Conservation (phyloP, 2,113 vertebrate genomes). For the Silurus meridionalis region DNA sequence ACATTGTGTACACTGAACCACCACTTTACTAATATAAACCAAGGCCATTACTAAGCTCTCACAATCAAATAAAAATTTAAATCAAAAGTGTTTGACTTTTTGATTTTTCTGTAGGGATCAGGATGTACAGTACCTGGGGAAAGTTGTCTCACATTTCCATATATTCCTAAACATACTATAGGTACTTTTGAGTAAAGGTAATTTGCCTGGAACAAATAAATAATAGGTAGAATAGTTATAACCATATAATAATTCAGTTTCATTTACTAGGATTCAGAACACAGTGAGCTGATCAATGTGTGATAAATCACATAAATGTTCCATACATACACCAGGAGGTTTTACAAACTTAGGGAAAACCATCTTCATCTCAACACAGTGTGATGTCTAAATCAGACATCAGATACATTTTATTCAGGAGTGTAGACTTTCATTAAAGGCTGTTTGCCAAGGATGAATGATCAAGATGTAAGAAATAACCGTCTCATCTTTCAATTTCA, state of each 20-base stretch:
- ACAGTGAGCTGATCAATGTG: neutral
- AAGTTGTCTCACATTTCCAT: neutral
- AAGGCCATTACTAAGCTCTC: neutral
- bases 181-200: neutral
- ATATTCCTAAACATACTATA: neutral
- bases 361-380: neutral
- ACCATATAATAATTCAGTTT: neutral
- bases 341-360: neutral
- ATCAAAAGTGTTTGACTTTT: neutral
- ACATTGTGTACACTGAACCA: neutral
- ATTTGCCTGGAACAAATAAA: neutral
- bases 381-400: slow-evolving; percentile 12
- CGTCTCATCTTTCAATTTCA: neutral
- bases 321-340: neutral
- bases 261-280: neutral
- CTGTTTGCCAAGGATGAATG: neutral
- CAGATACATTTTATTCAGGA: neutral
- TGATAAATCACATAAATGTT: neutral
- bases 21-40: neutral
- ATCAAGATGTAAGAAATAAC: neutral
- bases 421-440: slow-evolving; percentile 10
- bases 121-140: neutral
- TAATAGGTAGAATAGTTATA: neutral
- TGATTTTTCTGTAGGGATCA: neutral
- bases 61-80: neutral